phyloP scores from a whole-genome alignment of 1,140 invertebrate genomes.

The Nylanderia fulva region DNA sequence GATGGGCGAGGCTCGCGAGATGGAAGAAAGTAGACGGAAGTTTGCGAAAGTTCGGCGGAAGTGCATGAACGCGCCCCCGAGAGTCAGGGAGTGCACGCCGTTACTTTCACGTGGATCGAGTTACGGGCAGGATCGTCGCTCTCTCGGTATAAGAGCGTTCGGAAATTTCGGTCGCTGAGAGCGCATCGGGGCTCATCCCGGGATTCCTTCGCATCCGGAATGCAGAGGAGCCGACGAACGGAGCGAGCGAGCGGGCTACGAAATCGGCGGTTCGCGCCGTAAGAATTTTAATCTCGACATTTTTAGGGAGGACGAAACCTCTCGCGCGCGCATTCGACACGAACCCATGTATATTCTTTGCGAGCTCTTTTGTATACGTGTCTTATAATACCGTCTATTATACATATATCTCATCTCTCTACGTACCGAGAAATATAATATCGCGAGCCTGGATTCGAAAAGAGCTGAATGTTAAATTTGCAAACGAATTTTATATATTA shows the following conservation, averaged over 20 bases:
- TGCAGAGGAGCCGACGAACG: constrained; percentile 51
- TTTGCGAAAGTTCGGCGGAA: constrained; percentile 41
- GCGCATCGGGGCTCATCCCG: background rate
- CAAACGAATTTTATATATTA: too few relatives aligned
- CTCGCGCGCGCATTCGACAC: background rate
- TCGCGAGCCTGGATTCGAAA: background rate
- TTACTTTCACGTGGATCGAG: constrained; percentile 58
- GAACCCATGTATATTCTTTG: background rate
- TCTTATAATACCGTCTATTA: background rate
- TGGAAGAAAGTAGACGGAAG: background rate
- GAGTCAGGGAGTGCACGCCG: constrained; percentile 49
- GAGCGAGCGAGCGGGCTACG: constrained; percentile 14
- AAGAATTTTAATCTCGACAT: constrained; percentile 68
- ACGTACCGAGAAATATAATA: background rate
- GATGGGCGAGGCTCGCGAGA: background rate
- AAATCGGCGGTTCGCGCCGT: constrained; percentile 41
- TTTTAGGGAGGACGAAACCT: constrained; percentile 52
- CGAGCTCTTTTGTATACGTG: background rate
- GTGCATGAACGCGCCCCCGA: constrained; percentile 48
- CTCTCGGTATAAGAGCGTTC: constrained; percentile 6
- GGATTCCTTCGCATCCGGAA: constrained; percentile 63
- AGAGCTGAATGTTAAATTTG: background rate
- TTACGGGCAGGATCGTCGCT: constrained; percentile 20
- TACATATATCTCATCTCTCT: too few relatives aligned
- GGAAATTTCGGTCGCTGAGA: constrained; percentile 31